phyloP scores from a whole-genome alignment of 2,888 invertebrate species.

The Mystacides longicornis region DNA sequence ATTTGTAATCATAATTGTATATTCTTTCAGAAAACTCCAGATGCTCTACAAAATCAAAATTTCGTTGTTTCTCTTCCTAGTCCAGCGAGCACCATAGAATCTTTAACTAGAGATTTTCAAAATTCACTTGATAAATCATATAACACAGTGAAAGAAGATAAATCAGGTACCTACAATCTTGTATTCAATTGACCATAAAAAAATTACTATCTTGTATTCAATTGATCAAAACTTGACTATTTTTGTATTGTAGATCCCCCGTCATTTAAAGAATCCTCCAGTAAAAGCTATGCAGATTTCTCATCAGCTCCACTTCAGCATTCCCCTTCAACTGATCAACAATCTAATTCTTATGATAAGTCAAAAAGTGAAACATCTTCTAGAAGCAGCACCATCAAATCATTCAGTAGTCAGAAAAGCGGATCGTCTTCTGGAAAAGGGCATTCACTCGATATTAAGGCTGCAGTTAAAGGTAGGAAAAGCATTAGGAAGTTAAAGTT shows the following conservation, averaged over 20 bases:
- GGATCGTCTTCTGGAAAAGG: conserved; percentile 27
- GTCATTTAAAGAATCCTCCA: conserved; percentile 16
- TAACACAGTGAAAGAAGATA: conserved; percentile 32
- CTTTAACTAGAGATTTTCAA: conserved; percentile 73
- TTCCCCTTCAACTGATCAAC: conserved; percentile 10
- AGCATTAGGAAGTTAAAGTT: not conserved
- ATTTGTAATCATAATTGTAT: too few relatives aligned
- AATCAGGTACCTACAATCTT: not conserved
- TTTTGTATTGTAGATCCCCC: not conserved
- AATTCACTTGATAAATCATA: conserved; percentile 60
- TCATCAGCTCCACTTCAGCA: conserved; percentile 6
- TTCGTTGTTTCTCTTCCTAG: conserved; percentile 57
- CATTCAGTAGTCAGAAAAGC: conserved; percentile 24
- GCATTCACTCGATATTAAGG: conserved; percentile 45
- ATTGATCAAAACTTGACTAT: too few relatives aligned
- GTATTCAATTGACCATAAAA: not conserved
- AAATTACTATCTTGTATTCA: not conserved
- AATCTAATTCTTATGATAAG: conserved; percentile 9
- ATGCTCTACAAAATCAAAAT: conserved; percentile 33
- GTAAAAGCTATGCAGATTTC: conserved; percentile 6
- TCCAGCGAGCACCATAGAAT: conserved; percentile 73
- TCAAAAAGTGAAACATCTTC: conserved; percentile 27
- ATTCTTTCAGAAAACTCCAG: too few relatives aligned
- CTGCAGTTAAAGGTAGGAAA: conserved; percentile 50
- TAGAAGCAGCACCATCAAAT: conserved; percentile 28